Base-by-base conservation (phyloP, 1,140 invertebrate species). In the Liolophura sinensis region DNA sequence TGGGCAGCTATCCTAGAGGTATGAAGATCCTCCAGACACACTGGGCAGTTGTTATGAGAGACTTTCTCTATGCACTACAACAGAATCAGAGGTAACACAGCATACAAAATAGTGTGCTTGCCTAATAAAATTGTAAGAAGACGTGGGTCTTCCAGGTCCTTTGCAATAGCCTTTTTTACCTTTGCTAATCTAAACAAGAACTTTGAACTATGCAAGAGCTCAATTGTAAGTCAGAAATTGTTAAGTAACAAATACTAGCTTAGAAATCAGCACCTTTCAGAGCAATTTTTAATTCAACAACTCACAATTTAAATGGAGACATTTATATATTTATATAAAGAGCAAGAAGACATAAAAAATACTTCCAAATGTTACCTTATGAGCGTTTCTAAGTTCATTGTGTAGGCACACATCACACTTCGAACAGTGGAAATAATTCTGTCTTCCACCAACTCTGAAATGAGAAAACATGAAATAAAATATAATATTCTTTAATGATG, bases 351-450 rank as follows among this genome's bases (percentile, higher is more conserved):
- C 4, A 47, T 15, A 18, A 54, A 22, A 20, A n/a, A 56, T 31
- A n/a, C 5, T 46, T 20, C 15, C 1, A 18, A 18, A 22, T n/a
- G 77, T 87, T 80, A 94, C 93, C 87, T 90, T 90, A 78, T 95
- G 93, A 18, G 91, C 90, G 76, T 91, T 90, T 85, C 91, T 88
- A 46, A 95, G 81, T 75, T 90, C 88, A 59, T 91, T 88, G 0
- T 92, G 92, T 64, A 95, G 85, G 78, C 93, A 95, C 89, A 94
- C 92, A 78, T 94, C 92, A 85, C 93, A 95, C 40, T 89, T 90
- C 72, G 89, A 87, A 81, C 93, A 95, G 82, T 95, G 93, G 81
- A 94, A 95, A 85, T 92, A 95, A 71, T 91, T 89, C 65, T 94
- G 91, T 24, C 90, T 85, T 0, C 93, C 93, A 3, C 93, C 93